Percentiles rank a stretch among this genome's conserved stretches.
These are phyloP conservation scores for Silurus glanis DNA, from an alignment of 2,113 vertebrate genomes.

Conservation along the genomic window DNA sequence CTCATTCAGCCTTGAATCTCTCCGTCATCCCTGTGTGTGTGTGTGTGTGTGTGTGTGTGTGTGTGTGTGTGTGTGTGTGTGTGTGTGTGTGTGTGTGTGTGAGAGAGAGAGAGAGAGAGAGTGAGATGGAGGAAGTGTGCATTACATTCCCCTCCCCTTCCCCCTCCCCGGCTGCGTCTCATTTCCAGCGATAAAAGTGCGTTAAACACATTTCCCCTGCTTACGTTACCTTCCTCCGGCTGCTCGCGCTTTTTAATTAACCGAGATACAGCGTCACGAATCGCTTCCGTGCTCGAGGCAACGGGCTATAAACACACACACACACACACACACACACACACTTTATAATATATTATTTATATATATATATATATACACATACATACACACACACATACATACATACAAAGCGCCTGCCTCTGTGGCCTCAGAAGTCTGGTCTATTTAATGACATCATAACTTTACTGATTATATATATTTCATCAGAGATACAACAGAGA, in stretches of 20 bases:
- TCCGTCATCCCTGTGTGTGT: not conserved
- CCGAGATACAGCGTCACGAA: constrained; percentile 67
- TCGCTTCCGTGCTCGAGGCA: constrained; percentile 64
- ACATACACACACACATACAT: not conserved
- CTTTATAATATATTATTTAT: no score
- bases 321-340: not conserved
- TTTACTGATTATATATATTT: not conserved
- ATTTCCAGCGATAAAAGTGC: constrained; percentile 83
- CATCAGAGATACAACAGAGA: constrained; percentile 54
- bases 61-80: constrained; percentile 8
- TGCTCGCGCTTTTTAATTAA: constrained; percentile 65
- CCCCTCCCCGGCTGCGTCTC: constrained; percentile 72
- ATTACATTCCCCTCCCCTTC: constrained; percentile 61
- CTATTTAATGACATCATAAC: not conserved
- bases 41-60: no score
- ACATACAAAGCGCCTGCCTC: not conserved
- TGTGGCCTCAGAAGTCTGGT: constrained; percentile 10
- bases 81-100: no score
- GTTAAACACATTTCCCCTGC: constrained; percentile 75
- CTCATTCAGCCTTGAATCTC: constrained; percentile 52
- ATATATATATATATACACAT: not conserved
- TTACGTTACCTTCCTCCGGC: constrained; percentile 46
- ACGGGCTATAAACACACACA: constrained; percentile 57
- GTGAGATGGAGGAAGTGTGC: constrained; percentile 44
- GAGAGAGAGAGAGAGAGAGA: constrained; percentile 49